These are phyloP conservation scores for Trichomalopsis sarcophagae DNA, from an alignment of 1,140 invertebrate species.

Conservation along the genomic window DNA sequence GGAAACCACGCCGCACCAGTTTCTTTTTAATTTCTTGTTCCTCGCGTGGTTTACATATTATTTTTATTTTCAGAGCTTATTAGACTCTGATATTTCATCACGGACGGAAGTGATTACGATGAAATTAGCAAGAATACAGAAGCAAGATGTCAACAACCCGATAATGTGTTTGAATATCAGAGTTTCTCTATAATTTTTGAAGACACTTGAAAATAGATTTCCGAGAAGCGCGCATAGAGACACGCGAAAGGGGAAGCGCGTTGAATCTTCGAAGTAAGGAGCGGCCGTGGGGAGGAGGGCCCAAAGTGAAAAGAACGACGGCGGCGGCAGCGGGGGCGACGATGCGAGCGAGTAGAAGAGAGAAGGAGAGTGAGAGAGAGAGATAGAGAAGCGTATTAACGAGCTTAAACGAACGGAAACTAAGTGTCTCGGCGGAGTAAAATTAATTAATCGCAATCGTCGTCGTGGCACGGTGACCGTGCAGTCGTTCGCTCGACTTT, in stretches of 20 bases:
- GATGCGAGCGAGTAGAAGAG: background rate
- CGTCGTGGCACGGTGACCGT: constrained; percentile 66
- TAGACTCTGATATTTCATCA: background rate
- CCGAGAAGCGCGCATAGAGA: background rate
- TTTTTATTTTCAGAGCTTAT: background rate
- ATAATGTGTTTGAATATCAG: background rate
- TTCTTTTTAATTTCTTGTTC: constrained; percentile 46
- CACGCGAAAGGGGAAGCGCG: background rate
- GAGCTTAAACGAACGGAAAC: constrained; percentile 75
- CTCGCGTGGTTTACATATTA: background rate
- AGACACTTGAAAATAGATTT: background rate
- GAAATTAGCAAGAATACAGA: background rate
- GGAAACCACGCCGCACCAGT: constrained; percentile 18
- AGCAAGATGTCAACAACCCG: background rate
- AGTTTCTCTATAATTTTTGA: background rate
- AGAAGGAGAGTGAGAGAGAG: constrained; percentile 9
- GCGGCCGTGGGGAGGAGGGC: background rate
- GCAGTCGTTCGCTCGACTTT: constrained; percentile 66
- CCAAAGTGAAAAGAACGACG: background rate
- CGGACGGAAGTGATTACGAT: background rate
- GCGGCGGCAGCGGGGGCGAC: background rate
- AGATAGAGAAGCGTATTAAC: constrained; percentile 64
- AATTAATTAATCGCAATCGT: constrained; percentile 76
- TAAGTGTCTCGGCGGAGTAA: constrained; percentile 74
- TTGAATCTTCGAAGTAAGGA: background rate